Evolutionary conservation across 1,140 invertebrate species (phyloP), one percentile per base, ranked within the genome.

Genomic region (Mizuhopecten yessoensis): DNA sequence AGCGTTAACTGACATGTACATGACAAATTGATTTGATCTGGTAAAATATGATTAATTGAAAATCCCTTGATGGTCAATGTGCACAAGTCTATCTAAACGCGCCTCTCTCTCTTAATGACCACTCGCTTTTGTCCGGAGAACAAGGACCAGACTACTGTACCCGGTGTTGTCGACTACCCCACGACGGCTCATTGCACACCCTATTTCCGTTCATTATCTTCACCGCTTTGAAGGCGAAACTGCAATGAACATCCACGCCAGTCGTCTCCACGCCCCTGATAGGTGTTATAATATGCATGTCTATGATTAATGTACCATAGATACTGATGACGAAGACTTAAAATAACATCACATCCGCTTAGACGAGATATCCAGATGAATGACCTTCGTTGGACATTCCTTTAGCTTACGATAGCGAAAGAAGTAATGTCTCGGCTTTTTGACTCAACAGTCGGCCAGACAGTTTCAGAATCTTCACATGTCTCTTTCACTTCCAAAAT

Each of bases 251-350:
- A 75, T 75, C 57, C 57, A 75, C 57, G 57, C 57, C 57, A 75
- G n/a, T 75, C n/a, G 57, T 75, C 57, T 75, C 57, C 57, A 75
- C 57, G 57, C 57, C 57, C n/a, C 1, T 75, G 57, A 75, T 75
- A 75, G 1, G n/a, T 75, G 57, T 75, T 75, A 7, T 75, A 75
- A 29, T 75, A 75, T 75, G 57, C 57, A 75, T 75, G 29, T 75
- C 57, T n/a, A 75, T 75, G 57, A 75, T 75, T 75, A 75, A 75
- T 75, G 57, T 75, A 75, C 57, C 57, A 75, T 75, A 75, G 57
- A 17, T 75, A 75, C 17, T 29, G n/a, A n/a, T 75, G 57, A 75
- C 57, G 45, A 75, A 7, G 57, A 75, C 23, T 29, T 3, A 75
- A 75, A 39, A 39, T 39, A 39, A 39, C 36, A 75, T n/a, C 17